A percentile compares a stretch with the other conserved stretches of the same genome.
Evolutionary conservation across 1,140 invertebrate genomes (phyloP).

Genomic region (Lasaia peninsularis): DNA sequence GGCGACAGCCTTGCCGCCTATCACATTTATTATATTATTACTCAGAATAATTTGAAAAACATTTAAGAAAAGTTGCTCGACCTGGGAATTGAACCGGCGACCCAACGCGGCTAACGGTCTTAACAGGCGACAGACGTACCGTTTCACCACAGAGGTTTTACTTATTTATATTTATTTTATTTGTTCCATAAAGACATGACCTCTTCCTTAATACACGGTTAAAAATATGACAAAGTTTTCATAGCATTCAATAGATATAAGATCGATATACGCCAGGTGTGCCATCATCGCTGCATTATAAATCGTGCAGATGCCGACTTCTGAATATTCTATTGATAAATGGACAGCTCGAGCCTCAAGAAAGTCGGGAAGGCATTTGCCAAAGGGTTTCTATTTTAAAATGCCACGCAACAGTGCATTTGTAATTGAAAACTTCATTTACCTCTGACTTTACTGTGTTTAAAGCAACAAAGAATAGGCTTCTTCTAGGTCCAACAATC

Average conservation of each 20-base stretch:
- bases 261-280: slow-evolving; percentile 7
- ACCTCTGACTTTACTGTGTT: background rate
- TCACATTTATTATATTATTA: too few relatives aligned
- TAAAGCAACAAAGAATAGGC: too few relatives aligned
- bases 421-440: slow-evolving; percentile 7
- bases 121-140: too few relatives aligned
- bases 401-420: background rate
- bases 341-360: background rate
- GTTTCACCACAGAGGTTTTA: too few relatives aligned
- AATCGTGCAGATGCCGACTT: slow-evolving; percentile 7
- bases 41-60: too few relatives aligned
- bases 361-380: background rate
- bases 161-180: too few relatives aligned
- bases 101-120: too few relatives aligned
- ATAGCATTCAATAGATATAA: background rate
- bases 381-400: slow-evolving; percentile 3
- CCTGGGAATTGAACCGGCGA: too few relatives aligned
- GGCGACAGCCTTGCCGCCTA: too few relatives aligned
- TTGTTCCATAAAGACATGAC: background rate
- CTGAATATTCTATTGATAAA: slow-evolving; percentile 11
- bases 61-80: too few relatives aligned
- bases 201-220: background rate
- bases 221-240: background rate
- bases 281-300: slow-evolving; percentile 9
- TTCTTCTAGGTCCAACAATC: too few relatives aligned